Conservation (phyloP, 92 coral and sea anemone genomes). For the Epizoanthus fatuus region DNA sequence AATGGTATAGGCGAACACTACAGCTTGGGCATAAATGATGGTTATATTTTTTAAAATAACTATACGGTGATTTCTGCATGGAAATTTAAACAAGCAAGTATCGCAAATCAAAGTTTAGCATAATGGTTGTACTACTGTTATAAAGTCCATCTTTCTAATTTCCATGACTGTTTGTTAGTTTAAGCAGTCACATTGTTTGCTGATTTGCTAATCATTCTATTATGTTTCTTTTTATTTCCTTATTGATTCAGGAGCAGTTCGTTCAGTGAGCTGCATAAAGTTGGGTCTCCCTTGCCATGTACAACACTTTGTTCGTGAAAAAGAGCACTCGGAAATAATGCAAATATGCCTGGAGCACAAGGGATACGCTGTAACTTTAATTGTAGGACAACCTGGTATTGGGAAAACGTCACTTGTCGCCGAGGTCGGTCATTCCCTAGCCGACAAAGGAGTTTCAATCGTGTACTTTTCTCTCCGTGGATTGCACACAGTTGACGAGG, state of each 20-base stretch:
- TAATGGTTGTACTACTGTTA: no score
- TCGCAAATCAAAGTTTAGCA: no score
- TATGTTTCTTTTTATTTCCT: no score
- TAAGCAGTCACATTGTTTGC: no score
- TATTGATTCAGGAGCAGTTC: not conserved
- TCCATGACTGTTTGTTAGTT: no score
- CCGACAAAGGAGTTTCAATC: not conserved
- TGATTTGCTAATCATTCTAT: no score
- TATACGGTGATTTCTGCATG: no score
- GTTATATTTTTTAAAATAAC: no score
- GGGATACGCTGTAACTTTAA: not conserved
- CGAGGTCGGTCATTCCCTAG: constrained; percentile 2
- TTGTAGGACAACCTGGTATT: not conserved
- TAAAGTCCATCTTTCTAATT: no score
- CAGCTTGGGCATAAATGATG: no score
- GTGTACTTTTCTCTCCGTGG: constrained; percentile 2
- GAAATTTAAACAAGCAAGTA: no score
- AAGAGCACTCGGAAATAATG: not conserved
- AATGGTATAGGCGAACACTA: no score
- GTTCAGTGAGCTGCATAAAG: constrained; percentile 1
- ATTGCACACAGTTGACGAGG: not conserved
- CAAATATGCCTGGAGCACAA: not conserved
- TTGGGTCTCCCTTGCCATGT: constrained; percentile 1
- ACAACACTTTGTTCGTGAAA: not conserved
- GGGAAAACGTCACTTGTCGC: constrained; percentile 1